Evolutionary conservation across 2,797 vertebrate genomes (phyloP).

Genomic region (Aplochiton taeniatus): DNA sequence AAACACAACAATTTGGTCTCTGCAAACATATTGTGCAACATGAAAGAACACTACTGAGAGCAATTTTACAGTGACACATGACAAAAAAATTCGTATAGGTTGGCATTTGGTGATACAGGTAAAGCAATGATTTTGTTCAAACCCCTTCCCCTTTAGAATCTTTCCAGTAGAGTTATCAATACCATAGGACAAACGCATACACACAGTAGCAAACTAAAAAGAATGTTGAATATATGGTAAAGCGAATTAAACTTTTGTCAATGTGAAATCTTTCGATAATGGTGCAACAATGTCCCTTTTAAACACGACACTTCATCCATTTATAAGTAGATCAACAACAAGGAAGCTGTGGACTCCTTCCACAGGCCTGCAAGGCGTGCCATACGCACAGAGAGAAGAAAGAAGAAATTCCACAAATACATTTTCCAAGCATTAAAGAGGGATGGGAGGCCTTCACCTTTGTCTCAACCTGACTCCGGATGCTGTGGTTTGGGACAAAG

Average conservation of each 20-base stretch:
- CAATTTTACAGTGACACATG: slow-evolving; percentile 36
- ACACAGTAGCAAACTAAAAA: slow-evolving; percentile 48
- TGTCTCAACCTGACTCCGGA: slow-evolving; percentile 59
- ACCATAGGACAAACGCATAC: slow-evolving; percentile 54
- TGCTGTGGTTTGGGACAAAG: slow-evolving; percentile 43
- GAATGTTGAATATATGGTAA: slow-evolving; percentile 50
- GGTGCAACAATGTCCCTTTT: slow-evolving; percentile 58
- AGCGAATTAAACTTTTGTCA: slow-evolving; percentile 58
- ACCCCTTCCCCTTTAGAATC: slow-evolving; percentile 41
- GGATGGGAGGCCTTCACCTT: slow-evolving; percentile 45
- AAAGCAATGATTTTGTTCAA: slow-evolving; percentile 28
- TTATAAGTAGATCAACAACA: slow-evolving; percentile 67
- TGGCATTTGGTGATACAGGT: slow-evolving; percentile 52
- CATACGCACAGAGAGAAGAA: slow-evolving; percentile 48
- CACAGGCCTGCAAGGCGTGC: slow-evolving; percentile 55
- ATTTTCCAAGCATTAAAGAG: slow-evolving; percentile 40
- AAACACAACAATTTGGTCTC: slow-evolving; percentile 29
- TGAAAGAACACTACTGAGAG: slow-evolving; percentile 34
- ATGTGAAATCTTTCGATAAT: slow-evolving; percentile 43
- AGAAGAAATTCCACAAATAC: slow-evolving; percentile 43
- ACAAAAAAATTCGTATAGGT: slow-evolving; percentile 45
- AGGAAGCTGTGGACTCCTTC: slow-evolving; percentile 42
- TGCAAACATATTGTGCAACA: slow-evolving; percentile 52
- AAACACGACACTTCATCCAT: slow-evolving; percentile 60
- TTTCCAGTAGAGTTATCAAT: slow-evolving; percentile 45